Percentiles rank a stretch among this genome's conserved stretches.
These are phyloP conservation scores for Perizoma affinitatum DNA, from an alignment of 2,888 invertebrate species.

Conservation along the genomic window DNA sequence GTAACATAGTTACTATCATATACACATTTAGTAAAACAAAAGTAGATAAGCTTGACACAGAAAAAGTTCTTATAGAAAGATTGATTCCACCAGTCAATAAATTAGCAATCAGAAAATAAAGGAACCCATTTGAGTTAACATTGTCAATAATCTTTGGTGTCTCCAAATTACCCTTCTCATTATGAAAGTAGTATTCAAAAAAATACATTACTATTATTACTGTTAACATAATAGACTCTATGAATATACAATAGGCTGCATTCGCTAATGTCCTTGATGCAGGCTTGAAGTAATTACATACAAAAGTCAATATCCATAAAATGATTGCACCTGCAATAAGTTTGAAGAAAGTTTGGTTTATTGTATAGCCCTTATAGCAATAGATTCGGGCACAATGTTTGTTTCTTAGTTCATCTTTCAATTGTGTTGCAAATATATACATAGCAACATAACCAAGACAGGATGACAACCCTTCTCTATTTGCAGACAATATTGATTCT, in stretches of 20 bases:
- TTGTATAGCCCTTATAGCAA: slow-evolving; percentile 12
- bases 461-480: slow-evolving; percentile 96
- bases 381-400: slow-evolving; percentile 42
- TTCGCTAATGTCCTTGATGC: slow-evolving; percentile 93
- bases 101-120: slow-evolving; percentile 94
- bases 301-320: slow-evolving; percentile 73
- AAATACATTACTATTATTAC: slow-evolving; percentile 81
- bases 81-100: slow-evolving; percentile 93
- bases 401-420: slow-evolving; percentile 82
- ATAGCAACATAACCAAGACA: slow-evolving; percentile 93
- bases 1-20: slow-evolving; percentile 69
- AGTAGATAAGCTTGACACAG: slow-evolving; percentile 64
- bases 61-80: slow-evolving; percentile 86
- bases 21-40: slow-evolving; percentile 84
- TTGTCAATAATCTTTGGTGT: slow-evolving; percentile 86
- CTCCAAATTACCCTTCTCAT: slow-evolving; percentile 48
- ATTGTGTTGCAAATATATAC: slow-evolving; percentile 89
- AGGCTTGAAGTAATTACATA: slow-evolving; percentile 79
- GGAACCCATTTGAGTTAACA: slow-evolving; percentile 91
- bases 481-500: slow-evolving; percentile 88
- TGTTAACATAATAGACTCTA: slow-evolving; percentile 86
- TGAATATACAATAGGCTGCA: slow-evolving; percentile 91
- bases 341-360: slow-evolving; percentile 20
- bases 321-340: slow-evolving; percentile 42
- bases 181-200: slow-evolving; percentile 75